Conservation (phyloP, 2,888 invertebrate species). For the Epistrophe eligans region DNA sequence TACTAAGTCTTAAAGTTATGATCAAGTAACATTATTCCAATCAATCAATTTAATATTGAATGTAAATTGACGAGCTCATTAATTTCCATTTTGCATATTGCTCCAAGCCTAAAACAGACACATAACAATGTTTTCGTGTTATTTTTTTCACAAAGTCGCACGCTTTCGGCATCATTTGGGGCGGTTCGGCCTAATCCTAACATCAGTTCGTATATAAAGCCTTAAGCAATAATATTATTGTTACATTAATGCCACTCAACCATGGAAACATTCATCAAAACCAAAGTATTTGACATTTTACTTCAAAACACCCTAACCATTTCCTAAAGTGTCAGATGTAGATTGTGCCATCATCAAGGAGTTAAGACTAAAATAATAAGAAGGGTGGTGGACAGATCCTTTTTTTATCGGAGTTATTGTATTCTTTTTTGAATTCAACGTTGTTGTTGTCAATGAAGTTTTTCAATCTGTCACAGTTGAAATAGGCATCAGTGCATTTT, state of each 20-base stretch:
- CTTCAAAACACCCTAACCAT: slow-evolving; percentile 39
- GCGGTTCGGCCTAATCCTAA: slow-evolving; percentile 48
- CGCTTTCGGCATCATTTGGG: background rate
- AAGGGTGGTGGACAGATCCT: slow-evolving; percentile 21
- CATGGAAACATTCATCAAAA: slow-evolving; percentile 76
- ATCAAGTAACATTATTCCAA: background rate
- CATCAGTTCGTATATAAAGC: slow-evolving; percentile 41
- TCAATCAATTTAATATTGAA: slow-evolving; percentile 43
- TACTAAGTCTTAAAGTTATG: too few relatives aligned
- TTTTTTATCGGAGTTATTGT: slow-evolving; percentile 30
- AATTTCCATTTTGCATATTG: slow-evolving; percentile 57
- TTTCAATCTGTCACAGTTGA: slow-evolving; percentile 80
- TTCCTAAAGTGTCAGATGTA: slow-evolving; percentile 52
- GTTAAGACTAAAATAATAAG: slow-evolving; percentile 1
- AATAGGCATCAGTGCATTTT: slow-evolving; percentile 67
- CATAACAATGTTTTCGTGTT: slow-evolving; percentile 33
- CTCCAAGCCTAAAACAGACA: slow-evolving; percentile 30
- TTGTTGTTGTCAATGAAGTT: slow-evolving; percentile 38
- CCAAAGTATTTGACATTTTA: slow-evolving; percentile 61
- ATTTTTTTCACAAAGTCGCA: background rate
- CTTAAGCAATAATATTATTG: slow-evolving; percentile 63
- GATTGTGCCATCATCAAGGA: slow-evolving; percentile 41
- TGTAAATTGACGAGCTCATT: slow-evolving; percentile 63
- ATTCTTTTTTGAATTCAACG: slow-evolving; percentile 24
- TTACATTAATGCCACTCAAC: slow-evolving; percentile 79